phyloP scores from a whole-genome alignment of 2,797 vertebrate species.

The Sebastes steindachneri region DNA sequence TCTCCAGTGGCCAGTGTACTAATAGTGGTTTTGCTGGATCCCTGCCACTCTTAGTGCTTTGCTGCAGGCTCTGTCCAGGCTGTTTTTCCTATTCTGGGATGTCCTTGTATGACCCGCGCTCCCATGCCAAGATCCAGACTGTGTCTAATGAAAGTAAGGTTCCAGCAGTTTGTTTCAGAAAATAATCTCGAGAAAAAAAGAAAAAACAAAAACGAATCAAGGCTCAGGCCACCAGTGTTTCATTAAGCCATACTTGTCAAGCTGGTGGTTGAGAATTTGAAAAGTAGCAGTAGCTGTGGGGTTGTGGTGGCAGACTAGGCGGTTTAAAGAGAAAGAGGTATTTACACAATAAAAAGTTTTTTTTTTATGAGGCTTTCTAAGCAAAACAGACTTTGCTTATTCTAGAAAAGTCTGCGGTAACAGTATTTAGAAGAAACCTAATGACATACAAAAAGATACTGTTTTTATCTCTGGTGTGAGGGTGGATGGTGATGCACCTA shows the following conservation, averaged over 20 bases:
- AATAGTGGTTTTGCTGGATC: conserved; percentile 68
- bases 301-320: conserved; percentile 7
- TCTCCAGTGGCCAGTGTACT: too few species aligned
- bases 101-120: conserved; percentile 79
- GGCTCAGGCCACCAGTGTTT: conserved; percentile 39
- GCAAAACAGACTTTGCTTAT: background rate
- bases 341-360: background rate
- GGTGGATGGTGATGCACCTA: background rate
- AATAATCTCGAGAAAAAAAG: background rate
- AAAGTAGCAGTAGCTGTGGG: conserved; percentile 57
- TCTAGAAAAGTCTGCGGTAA: background rate
- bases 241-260: conserved; percentile 61
- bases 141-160: conserved; percentile 79
- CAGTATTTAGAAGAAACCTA: background rate
- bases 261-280: conserved; percentile 37
- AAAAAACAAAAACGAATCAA: conserved; percentile 14
- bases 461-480: background rate
- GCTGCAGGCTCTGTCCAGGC: conserved; percentile 75
- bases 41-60: conserved; percentile 69
- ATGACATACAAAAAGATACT: background rate
- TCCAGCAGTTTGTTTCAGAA: conserved; percentile 71
- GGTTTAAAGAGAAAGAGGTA: conserved; percentile 9
- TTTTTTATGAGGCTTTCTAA: background rate
- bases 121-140: conserved; percentile 77
- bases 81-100: conserved; percentile 82